Evolutionary conservation across 2,888 invertebrate genomes (phyloP).

Genomic region (Cotesia congregata): DNA sequence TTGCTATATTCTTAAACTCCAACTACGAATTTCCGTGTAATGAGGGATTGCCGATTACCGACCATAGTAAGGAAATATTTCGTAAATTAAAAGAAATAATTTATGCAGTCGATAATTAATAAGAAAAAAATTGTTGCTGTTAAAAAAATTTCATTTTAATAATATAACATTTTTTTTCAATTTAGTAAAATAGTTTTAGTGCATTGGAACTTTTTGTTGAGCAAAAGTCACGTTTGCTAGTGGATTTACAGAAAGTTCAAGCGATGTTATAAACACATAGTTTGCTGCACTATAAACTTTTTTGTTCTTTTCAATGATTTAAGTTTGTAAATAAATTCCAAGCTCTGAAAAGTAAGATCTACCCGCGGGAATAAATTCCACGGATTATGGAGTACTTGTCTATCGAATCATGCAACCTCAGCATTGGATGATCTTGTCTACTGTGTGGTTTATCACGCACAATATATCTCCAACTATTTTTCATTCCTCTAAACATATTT

Average conservation of each 20-base stretch:
- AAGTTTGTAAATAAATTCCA: background rate
- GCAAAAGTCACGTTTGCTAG: background rate
- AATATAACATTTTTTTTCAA: too few relatives aligned
- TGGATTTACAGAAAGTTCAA: background rate
- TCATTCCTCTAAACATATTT: too few relatives aligned
- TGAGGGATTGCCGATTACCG: too few relatives aligned
- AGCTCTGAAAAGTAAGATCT: conserved; percentile 5
- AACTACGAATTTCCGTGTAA: too few relatives aligned
- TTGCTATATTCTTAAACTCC: too few relatives aligned
- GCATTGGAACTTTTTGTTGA: background rate
- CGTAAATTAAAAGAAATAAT: too few relatives aligned
- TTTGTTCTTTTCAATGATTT: conserved; percentile 6
- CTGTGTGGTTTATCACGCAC: background rate
- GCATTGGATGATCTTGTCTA: background rate
- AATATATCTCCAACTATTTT: background rate
- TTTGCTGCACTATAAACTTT: too few relatives aligned
- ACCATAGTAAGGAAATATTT: too few relatives aligned
- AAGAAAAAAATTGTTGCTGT: too few relatives aligned
- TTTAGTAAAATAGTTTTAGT: background rate
- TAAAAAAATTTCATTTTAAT: too few relatives aligned
- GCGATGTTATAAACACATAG: conserved; percentile 2
- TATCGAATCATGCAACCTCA: conserved; percentile 29
- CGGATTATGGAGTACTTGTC: conserved; percentile 25
- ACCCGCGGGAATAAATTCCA: conserved; percentile 32
- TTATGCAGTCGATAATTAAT: too few relatives aligned